These are phyloP conservation scores for Napeogenes inachia DNA, from an alignment of 2,888 invertebrate species.

Conservation along the genomic window DNA sequence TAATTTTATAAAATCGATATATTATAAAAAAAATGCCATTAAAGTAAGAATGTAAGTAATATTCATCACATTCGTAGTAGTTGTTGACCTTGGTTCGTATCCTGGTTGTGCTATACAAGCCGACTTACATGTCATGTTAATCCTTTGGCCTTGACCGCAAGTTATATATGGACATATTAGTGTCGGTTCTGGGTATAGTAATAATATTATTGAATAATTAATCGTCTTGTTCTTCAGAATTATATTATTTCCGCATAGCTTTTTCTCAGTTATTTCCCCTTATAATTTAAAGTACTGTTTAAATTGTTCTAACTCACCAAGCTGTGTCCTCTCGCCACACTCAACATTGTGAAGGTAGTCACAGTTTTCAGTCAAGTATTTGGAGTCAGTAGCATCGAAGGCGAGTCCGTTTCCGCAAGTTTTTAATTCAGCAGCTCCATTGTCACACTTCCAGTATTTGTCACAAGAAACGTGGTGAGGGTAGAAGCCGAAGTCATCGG, in stretches of 20 bases:
- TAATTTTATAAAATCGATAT: neutral
- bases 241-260: slow-evolving; percentile 19
- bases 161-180: slow-evolving; percentile 33
- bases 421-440: slow-evolving; percentile 90
- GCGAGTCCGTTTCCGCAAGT: slow-evolving; percentile 96
- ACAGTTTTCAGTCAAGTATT: slow-evolving; percentile 95
- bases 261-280: neutral
- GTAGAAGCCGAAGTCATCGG: slow-evolving; percentile 96
- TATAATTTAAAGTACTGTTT: neutral
- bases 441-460: slow-evolving; percentile 97
- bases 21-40: slow-evolving; percentile 1
- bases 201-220: slow-evolving; percentile 16
- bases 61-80: slow-evolving; percentile 24
- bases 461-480: slow-evolving; percentile 93
- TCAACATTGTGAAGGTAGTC: slow-evolving; percentile 97
- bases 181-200: slow-evolving; percentile 8
- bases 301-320: slow-evolving; percentile 78
- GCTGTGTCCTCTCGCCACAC: slow-evolving; percentile 90
- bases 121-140: slow-evolving; percentile 50
- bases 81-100: slow-evolving; percentile 56
- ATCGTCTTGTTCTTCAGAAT: slow-evolving; percentile 16
- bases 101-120: slow-evolving; percentile 52
- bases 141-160: slow-evolving; percentile 52
- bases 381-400: slow-evolving; percentile 92
- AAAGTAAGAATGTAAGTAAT: slow-evolving; percentile 2